Conservation (phyloP, 2,797 vertebrate species). For the Danio jaintianensis region DNA sequence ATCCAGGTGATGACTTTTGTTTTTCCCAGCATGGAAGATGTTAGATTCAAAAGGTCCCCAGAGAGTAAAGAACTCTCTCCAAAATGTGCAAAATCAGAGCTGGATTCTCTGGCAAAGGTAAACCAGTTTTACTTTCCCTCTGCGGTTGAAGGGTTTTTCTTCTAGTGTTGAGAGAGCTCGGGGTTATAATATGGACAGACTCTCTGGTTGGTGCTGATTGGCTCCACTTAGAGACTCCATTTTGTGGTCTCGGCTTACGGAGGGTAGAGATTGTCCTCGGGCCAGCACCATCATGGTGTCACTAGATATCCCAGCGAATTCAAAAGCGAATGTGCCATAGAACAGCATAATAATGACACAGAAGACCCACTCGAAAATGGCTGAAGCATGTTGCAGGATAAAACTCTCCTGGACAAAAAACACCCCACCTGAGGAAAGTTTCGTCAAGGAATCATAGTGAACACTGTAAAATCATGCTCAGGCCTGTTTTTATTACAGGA, state of each 20-base stretch:
- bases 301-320: slow-evolving; percentile 78
- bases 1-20: slow-evolving; percentile 29
- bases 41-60: slow-evolving; percentile 46
- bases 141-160: slow-evolving; percentile 13
- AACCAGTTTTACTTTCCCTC: slow-evolving; percentile 56
- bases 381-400: slow-evolving; percentile 80
- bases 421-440: slow-evolving; percentile 73
- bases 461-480: neutral
- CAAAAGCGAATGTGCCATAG: slow-evolving; percentile 83
- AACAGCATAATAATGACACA: slow-evolving; percentile 84
- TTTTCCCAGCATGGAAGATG: slow-evolving; percentile 34
- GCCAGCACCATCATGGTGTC: slow-evolving; percentile 82
- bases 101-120: slow-evolving; percentile 62
- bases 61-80: slow-evolving; percentile 30
- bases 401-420: slow-evolving; percentile 85
- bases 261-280: slow-evolving; percentile 64
- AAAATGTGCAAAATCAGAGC: slow-evolving; percentile 74
- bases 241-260: slow-evolving; percentile 58
- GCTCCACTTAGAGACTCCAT: slow-evolving; percentile 65
- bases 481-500: slow-evolving; percentile 8
- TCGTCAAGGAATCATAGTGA: slow-evolving; percentile 71
- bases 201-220: slow-evolving; percentile 63
- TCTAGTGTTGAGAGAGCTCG: slow-evolving; percentile 8
- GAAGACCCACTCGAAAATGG: slow-evolving; percentile 85
- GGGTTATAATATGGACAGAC: slow-evolving; percentile 62